phyloP scores from a whole-genome alignment of 2,797 vertebrate genomes.

The Vireo griseus region DNA sequence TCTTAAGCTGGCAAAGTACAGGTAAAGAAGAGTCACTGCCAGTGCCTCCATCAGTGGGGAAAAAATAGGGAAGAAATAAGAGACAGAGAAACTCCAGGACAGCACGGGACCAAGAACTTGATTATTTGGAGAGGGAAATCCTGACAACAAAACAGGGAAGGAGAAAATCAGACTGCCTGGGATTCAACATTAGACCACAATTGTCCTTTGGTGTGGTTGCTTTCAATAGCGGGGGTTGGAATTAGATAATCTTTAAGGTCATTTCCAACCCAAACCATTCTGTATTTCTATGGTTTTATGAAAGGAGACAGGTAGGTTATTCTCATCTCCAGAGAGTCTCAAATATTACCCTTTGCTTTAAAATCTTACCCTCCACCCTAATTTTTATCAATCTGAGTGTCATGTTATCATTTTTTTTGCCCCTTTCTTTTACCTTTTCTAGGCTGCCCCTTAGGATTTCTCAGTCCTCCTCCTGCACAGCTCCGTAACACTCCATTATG shows the following conservation, averaged over 20 bases:
- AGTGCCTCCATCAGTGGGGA: background rate
- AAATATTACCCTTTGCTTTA: background rate
- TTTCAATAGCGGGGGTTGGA: background rate
- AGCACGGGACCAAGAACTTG: rapidly evolving
- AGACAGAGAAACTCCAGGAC: background rate
- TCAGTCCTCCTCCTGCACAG: background rate
- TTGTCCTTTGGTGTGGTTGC: background rate
- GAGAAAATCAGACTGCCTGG: background rate
- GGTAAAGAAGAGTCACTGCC: background rate
- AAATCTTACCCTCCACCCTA: background rate
- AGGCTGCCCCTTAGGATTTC: background rate
- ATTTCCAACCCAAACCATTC: background rate
- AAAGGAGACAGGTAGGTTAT: background rate
- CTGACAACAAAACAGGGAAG: background rate
- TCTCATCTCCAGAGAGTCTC: background rate
- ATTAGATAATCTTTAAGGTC: background rate
- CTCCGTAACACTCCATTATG: background rate
- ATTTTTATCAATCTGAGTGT: background rate
- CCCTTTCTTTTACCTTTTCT: background rate
- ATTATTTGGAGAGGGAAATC: background rate
- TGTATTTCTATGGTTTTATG: background rate
- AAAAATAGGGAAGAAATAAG: background rate
- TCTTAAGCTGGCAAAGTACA: background rate
- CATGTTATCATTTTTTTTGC: background rate
- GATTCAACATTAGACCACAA: background rate